Percentiles rank a stretch among this genome's conserved stretches.
phyloP scores from a whole-genome alignment of 2,888 invertebrate species.

The Carcina quercana region DNA sequence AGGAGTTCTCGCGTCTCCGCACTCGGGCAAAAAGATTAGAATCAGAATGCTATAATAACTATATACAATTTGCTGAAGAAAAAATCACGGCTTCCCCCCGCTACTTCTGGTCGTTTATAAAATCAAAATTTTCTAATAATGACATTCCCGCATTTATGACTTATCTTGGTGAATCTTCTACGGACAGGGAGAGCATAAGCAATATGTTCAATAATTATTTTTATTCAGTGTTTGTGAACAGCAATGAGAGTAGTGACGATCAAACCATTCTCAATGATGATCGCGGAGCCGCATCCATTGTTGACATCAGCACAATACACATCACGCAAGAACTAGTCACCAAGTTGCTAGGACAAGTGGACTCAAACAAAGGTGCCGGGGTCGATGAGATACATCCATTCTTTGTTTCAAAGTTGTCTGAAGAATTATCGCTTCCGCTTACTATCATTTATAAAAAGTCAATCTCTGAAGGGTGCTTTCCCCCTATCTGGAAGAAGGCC shows the following conservation, averaged over 20 bases:
- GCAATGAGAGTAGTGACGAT: too few species aligned
- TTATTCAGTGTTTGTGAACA: too few species aligned
- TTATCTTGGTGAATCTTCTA: too few species aligned
- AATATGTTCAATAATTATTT: too few species aligned
- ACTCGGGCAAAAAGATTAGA: too few species aligned
- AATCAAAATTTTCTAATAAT: not conserved
- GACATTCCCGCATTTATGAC: too few species aligned
- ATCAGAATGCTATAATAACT: too few species aligned
- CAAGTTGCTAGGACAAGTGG: not conserved
- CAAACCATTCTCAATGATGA: too few species aligned
- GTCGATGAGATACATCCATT: conserved; percentile 7
- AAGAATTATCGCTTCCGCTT: not conserved
- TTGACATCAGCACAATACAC: not conserved
- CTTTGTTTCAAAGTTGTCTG: not conserved
- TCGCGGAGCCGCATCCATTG: too few species aligned
- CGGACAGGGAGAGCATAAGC: too few species aligned
- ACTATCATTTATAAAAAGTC: not conserved
- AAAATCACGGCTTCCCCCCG: not conserved
- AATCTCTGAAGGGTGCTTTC: not conserved
- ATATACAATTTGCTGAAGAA: not conserved
- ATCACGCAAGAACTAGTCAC: not conserved
- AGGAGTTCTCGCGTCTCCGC: too few species aligned
- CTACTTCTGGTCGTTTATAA: not conserved
- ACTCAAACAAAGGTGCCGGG: conserved; percentile 8
- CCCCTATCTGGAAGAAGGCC: conserved; percentile 12